A percentile compares a stretch with the other conserved stretches of the same genome.
phyloP scores from a whole-genome alignment of 2,113 vertebrate genomes.

The Tupaia chinensis region DNA sequence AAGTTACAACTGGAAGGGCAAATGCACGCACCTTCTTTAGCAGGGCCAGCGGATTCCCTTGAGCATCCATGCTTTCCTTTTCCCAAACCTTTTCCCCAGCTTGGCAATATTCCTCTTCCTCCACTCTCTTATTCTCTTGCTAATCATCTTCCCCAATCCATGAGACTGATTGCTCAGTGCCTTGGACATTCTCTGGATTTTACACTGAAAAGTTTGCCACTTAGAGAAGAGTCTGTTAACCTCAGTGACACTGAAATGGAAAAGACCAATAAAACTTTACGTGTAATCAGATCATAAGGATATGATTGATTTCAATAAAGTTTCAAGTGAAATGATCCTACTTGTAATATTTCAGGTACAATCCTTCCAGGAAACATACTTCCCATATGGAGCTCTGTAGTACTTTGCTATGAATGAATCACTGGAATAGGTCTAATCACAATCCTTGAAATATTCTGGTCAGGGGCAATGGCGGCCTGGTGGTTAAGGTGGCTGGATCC shows the following conservation, averaged over 20 bases:
- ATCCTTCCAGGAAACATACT: neutral
- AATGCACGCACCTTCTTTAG: neutral
- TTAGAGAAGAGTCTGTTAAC: neutral
- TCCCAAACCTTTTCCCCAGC: neutral
- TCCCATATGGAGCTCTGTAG: neutral
- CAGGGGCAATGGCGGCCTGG: neutral
- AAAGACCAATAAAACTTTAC: neutral
- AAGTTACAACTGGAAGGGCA: accelerated
- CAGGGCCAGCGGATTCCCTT: neutral
- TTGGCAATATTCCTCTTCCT: neutral
- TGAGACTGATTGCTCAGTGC: neutral
- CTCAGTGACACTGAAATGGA: neutral
- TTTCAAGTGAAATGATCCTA: neutral
- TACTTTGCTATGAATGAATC: neutral
- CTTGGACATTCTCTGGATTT: accelerated
- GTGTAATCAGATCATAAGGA: neutral
- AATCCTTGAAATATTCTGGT: neutral
- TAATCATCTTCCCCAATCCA: neutral
- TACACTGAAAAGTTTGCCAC: neutral
- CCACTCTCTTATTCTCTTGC: neutral
- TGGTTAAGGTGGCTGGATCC: no score
- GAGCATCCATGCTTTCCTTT: neutral
- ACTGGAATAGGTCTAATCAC: neutral
- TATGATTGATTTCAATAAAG: neutral
- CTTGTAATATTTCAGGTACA: neutral